Percentiles rank a stretch among this genome's conserved stretches.
phyloP scores from a whole-genome alignment of 2,113 vertebrate species.

The Halichoeres trimaculatus region DNA sequence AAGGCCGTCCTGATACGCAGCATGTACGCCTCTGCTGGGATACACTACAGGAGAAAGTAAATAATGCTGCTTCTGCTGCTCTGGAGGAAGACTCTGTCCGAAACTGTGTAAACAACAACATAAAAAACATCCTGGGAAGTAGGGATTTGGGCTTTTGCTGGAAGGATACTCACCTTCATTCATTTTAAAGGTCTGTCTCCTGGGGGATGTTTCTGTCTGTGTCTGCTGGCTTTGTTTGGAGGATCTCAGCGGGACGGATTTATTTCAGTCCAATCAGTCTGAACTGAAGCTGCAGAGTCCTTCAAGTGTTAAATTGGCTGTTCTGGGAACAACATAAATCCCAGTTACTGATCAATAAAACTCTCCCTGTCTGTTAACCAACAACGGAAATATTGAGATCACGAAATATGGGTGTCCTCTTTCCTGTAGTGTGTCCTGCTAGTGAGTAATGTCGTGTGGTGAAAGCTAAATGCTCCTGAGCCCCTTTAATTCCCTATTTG shows the following conservation, averaged over 20 bases:
- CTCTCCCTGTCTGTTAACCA: conserved; percentile 5
- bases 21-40: conserved; percentile 31
- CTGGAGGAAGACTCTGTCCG: neutral
- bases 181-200: neutral
- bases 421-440: neutral
- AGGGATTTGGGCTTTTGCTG: neutral
- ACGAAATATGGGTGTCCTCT: neutral
- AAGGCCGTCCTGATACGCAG: conserved; percentile 17
- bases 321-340: conserved; percentile 36
- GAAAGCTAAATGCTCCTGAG: neutral
- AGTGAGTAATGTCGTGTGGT: neutral
- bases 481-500: neutral
- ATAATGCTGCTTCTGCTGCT: conserved; percentile 19
- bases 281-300: conserved; percentile 4
- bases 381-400: neutral
- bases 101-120: neutral
- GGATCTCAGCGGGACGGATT: conserved; percentile 6
- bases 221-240: conserved; percentile 13
- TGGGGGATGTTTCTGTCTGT: neutral
- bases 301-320: conserved; percentile 28
- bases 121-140: neutral
- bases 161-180: neutral
- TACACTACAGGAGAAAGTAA: conserved; percentile 8
- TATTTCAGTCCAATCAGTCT: conserved; percentile 21
- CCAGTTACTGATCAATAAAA: conserved; percentile 18